phyloP scores from a whole-genome alignment of 2,113 vertebrate species.

The Colossoma macropomum region DNA sequence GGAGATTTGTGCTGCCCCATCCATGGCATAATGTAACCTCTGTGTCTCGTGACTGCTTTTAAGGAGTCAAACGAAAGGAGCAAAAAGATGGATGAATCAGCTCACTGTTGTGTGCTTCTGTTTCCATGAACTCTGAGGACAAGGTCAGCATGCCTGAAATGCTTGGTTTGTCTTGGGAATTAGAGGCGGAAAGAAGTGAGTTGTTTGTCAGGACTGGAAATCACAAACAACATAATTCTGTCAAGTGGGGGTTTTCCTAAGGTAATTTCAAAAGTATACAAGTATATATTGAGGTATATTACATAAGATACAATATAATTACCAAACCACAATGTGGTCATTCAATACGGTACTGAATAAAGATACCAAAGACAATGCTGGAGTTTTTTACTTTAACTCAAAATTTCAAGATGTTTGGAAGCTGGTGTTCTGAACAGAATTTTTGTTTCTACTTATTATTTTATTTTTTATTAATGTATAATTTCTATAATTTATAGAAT shows the following conservation, averaged over 20 bases:
- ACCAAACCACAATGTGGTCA: conserved; percentile 21
- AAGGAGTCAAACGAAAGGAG: neutral
- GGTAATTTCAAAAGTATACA: conserved; percentile 20
- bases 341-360: no score
- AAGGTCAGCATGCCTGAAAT: conserved; percentile 44
- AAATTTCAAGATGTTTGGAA: no score
- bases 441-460: no score
- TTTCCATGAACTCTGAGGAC: conserved; percentile 24
- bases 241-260: neutral
- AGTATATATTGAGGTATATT: conserved; percentile 4
- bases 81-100: conserved; percentile 42
- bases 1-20: neutral
- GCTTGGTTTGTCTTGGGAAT: conserved; percentile 38
- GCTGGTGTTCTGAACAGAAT: no score
- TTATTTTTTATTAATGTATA: no score
- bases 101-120: conserved; percentile 42
- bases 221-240: conserved; percentile 27
- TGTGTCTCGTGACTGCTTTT: conserved; percentile 30
- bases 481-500: no score
- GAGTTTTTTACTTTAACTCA: no score
- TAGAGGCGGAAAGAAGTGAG: neutral
- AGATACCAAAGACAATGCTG: no score
- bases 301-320: conserved; percentile 27
- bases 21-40: conserved; percentile 26
- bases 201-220: conserved; percentile 27